Evolutionary conservation across 1,140 invertebrate genomes (phyloP).

Genomic region (Episyrphus balteatus): DNA sequence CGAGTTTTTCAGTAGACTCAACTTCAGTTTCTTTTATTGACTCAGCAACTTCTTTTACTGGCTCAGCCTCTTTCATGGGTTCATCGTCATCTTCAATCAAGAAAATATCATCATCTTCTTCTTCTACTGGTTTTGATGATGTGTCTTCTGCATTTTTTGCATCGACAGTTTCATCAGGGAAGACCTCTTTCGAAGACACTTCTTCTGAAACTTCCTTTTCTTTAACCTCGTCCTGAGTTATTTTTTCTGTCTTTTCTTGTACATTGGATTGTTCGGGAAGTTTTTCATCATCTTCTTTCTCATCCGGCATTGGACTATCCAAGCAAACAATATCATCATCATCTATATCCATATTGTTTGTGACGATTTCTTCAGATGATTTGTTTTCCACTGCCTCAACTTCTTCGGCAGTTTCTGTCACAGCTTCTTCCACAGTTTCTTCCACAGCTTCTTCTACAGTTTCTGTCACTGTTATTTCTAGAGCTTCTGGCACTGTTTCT

Average conservation of each 20-base stretch:
- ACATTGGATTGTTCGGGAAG: background rate
- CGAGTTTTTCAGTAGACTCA: no score
- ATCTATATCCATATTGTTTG: constrained; percentile 1
- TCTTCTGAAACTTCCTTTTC: background rate
- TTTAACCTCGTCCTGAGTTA: background rate
- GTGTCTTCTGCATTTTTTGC: background rate
- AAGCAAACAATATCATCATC: background rate
- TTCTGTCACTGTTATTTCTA: background rate
- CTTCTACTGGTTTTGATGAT: background rate
- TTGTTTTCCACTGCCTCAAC: constrained; percentile 1
- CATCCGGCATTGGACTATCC: background rate
- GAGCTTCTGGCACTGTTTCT: background rate
- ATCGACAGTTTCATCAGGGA: background rate
- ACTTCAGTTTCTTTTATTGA: background rate
- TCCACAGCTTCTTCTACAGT: background rate
- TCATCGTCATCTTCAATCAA: background rate
- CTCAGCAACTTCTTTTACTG: background rate
- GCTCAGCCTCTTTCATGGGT: background rate
- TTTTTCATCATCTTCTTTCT: background rate
- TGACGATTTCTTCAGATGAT: background rate
- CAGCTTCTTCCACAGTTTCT: background rate
- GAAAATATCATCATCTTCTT: background rate
- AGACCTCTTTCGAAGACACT: background rate
- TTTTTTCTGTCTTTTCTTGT: background rate
- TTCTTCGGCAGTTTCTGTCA: background rate